Evolutionary conservation across 2,113 vertebrate species (phyloP), one percentile per base, ranked within the genome.

Genomic region (Lophochroa leadbeateri): DNA sequence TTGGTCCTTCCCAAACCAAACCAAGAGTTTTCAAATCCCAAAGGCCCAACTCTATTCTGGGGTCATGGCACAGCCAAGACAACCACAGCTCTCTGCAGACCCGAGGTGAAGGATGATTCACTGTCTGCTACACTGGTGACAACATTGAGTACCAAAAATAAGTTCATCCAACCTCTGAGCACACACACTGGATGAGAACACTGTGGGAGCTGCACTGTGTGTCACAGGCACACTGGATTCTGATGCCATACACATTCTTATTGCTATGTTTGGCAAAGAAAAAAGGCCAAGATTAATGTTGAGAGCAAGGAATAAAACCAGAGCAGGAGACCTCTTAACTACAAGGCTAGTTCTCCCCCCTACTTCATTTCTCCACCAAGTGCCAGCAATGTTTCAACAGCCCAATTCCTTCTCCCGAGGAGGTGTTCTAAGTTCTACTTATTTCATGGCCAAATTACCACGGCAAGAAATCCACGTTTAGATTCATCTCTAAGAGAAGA

Each of bases 211-310:
- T 58, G 57, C 57, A 5, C 21, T 10, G 9, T 10, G 57, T 35
- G 33, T 10, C 57, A 58, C 8, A 18, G 13, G 46, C 69, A 41
- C 6, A 0, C 2, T 9, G 6, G 1, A 3, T 1, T 69, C n/a
- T 31, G 6, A 3, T 35, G 44, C 74, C 79, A 46, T 10, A 11
- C 46, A 6, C 20, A 1, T 7, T 29, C 35, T 37, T 37, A 8
- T 9, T 46, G 83, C 53, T 49, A 11, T 8, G 55, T 1, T 31
- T 31, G 72, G 78, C 63, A 33, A 27, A 41, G n/a, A n/a, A 49
- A n/a, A 63, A 43, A 0, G 8, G 33, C 31, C 6, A 4, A 20
- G 29, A 24, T 20, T 5, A 8, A 61, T 0, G 7, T 0, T 9
- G 5, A 82, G 41, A 1, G 50, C 14, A 57, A 81, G 81, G 60